These are phyloP conservation scores for Dromococcyx pavoninus DNA, from an alignment of 2,797 vertebrate genomes.

Conservation along the genomic window DNA sequence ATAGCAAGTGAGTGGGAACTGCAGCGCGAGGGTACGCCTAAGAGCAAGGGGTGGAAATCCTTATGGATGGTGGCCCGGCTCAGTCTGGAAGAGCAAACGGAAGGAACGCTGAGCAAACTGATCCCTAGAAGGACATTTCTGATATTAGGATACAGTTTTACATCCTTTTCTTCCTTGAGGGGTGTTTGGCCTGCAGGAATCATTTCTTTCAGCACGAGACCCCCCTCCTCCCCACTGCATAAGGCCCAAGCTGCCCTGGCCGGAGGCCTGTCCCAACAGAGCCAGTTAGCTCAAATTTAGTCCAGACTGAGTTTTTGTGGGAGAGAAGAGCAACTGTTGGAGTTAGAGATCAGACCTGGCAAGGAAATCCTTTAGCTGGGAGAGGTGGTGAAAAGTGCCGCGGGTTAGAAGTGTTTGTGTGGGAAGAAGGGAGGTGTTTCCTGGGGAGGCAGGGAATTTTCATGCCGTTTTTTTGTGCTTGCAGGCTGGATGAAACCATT, in stretches of 20 bases:
- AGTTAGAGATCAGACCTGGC: not conserved
- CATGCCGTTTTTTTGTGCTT: not conserved
- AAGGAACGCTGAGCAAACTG: not conserved
- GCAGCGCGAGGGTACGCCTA: rapidly evolving
- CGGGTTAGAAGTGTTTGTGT: not conserved
- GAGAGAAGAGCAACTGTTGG: not conserved
- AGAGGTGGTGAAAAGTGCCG: not conserved
- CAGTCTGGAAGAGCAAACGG: not conserved
- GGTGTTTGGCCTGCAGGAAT: not conserved
- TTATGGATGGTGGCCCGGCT: rapidly evolving
- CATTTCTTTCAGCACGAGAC: not conserved
- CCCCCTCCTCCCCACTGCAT: not conserved
- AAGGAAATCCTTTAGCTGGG: rapidly evolving
- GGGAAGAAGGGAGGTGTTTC: not conserved
- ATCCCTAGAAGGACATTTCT: not conserved
- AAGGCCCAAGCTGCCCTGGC: not conserved
- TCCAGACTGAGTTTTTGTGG: not conserved
- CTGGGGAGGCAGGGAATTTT: not conserved
- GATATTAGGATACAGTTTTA: not conserved
- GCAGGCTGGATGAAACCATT: slow-evolving; percentile 89
- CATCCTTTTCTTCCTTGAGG: not conserved
- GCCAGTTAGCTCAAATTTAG: not conserved
- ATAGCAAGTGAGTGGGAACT: slow-evolving; percentile 81
- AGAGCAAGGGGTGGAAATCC: not conserved
- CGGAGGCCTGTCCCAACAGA: not conserved